phyloP scores from a whole-genome alignment of 2,888 invertebrate species.

The Drosophila colorata region DNA sequence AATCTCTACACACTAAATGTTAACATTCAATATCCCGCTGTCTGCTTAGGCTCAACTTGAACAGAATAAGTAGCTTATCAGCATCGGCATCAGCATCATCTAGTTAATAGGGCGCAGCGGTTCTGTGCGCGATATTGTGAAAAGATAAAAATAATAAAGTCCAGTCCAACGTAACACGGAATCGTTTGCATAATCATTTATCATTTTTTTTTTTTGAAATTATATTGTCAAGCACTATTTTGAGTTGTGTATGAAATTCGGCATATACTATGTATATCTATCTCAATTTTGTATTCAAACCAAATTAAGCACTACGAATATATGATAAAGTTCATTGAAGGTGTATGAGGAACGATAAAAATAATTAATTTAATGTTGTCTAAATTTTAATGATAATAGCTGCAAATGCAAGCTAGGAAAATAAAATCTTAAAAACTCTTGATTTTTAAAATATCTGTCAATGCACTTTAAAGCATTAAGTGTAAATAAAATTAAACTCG shows the following conservation, averaged over 20 bases:
- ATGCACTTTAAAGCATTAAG: neutral
- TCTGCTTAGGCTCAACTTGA: constrained; percentile 42
- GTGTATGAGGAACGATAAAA: neutral
- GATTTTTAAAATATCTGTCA: neutral
- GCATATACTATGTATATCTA: neutral
- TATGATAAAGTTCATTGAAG: neutral
- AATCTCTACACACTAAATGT: constrained; percentile 51
- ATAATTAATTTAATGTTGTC: constrained; percentile 9
- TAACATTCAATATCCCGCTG: constrained; percentile 58
- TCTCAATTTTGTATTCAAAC: neutral
- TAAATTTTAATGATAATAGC: constrained; percentile 1
- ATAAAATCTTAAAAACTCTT: too few species aligned
- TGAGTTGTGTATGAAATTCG: constrained; percentile 6
- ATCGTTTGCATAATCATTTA: constrained; percentile 13
- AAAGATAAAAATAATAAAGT: neutral
- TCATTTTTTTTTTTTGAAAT: constrained; percentile 67
- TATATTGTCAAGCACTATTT: constrained; percentile 84
- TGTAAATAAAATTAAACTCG: neutral
- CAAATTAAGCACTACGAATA: neutral
- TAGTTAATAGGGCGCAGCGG: constrained; percentile 38
- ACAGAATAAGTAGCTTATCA: constrained; percentile 32
- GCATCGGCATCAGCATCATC: constrained; percentile 15
- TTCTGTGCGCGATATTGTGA: constrained; percentile 23
- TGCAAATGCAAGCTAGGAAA: neutral
- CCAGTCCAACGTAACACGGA: neutral